phyloP scores from a whole-genome alignment of 2,113 vertebrate genomes.

The Hiodon alosoides region DNA sequence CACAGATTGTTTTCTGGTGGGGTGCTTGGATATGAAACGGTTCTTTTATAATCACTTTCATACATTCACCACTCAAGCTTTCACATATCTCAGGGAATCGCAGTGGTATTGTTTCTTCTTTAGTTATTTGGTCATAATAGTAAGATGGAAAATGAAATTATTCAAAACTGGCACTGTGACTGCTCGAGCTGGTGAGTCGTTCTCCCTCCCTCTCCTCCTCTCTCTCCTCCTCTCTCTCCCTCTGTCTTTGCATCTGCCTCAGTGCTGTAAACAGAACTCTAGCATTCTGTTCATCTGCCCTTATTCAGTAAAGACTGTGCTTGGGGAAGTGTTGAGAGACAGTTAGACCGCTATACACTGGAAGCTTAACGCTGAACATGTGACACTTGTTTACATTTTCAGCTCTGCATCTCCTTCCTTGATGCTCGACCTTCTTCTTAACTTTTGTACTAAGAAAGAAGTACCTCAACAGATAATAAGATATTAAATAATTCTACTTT shows the following conservation, averaged over 20 bases:
- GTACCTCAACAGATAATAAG: too few relatives aligned
- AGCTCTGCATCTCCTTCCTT: not conserved
- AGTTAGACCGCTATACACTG: not conserved
- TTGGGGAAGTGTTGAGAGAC: conserved; percentile 13
- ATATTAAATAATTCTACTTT: too few relatives aligned
- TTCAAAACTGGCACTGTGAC: too few relatives aligned
- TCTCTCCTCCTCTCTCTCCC: conserved; percentile 10
- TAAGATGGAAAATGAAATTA: too few relatives aligned
- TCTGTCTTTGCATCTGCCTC: not conserved
- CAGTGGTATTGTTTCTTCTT: too few relatives aligned
- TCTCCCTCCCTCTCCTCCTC: conserved; percentile 23
- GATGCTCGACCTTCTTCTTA: not conserved
- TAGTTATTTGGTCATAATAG: too few relatives aligned
- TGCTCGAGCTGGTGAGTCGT: not conserved
- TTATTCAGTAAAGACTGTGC: conserved; percentile 39
- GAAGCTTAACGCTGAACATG: not conserved
- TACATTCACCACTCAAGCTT: too few relatives aligned
- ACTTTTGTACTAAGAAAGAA: too few relatives aligned
- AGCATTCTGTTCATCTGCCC: conserved; percentile 23
- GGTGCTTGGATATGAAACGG: too few relatives aligned
- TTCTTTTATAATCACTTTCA: too few relatives aligned
- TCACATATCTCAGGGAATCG: too few relatives aligned
- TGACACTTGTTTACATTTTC: not conserved
- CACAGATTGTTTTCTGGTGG: too few relatives aligned
- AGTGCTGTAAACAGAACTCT: conserved; percentile 33